phyloP scores from a whole-genome alignment of 1,140 invertebrate species.

The Camponotus vicinus region DNA sequence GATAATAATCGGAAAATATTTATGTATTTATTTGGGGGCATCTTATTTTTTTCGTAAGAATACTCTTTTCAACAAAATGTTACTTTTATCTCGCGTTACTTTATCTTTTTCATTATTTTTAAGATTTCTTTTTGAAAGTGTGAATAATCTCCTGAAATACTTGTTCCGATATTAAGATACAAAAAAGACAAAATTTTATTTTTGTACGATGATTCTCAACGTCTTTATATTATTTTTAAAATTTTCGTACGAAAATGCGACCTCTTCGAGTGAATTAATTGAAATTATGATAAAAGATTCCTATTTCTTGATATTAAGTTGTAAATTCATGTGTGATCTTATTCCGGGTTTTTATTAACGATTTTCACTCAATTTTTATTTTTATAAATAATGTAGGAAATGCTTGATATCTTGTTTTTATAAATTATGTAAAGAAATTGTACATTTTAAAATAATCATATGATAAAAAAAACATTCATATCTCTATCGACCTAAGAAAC shows the following conservation, averaged over 20 bases:
- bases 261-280: slow-evolving; percentile 35
- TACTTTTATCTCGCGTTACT: slow-evolving; percentile 9
- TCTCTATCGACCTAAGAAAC: slow-evolving; percentile 58
- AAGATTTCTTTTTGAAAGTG: slow-evolving; percentile 34
- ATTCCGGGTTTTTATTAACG: slow-evolving; percentile 3
- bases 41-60: slow-evolving; percentile 24
- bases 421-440: slow-evolving; percentile 38
- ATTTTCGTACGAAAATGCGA: slow-evolving; percentile 40
- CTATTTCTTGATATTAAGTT: slow-evolving; percentile 39
- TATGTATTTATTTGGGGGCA: slow-evolving; percentile 40
- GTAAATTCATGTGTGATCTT: slow-evolving; percentile 28
- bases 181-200: slow-evolving; percentile 47
- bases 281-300: slow-evolving; percentile 27
- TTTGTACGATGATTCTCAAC: slow-evolving; percentile 14
- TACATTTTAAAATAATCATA: slow-evolving; percentile 44
- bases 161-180: slow-evolving; percentile 54
- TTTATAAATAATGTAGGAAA: slow-evolving; percentile 51
- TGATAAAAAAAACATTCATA: slow-evolving; percentile 37
- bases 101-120: slow-evolving; percentile 28
- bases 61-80: slow-evolving; percentile 18
- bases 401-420: slow-evolving; percentile 35
- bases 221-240: slow-evolving; percentile 48
- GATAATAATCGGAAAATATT: slow-evolving; percentile 36
- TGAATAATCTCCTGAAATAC: slow-evolving; percentile 31
- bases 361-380: slow-evolving; percentile 51